These are phyloP conservation scores for Myiozetetes cayanensis DNA, from an alignment of 2,113 vertebrate species.

Conservation along the genomic window DNA sequence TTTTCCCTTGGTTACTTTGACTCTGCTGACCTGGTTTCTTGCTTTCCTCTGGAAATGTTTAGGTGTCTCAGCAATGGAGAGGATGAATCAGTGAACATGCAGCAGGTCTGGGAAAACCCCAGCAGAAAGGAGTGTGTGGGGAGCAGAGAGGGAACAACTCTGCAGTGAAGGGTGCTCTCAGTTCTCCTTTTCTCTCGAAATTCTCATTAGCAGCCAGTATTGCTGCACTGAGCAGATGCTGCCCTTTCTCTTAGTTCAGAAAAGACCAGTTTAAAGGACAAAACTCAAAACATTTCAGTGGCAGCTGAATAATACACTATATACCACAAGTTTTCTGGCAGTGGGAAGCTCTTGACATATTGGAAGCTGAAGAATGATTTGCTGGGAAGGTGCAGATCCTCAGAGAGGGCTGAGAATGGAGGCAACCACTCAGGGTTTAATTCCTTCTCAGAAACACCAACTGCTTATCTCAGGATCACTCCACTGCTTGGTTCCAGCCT, in stretches of 20 bases:
- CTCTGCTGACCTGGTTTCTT: conserved; percentile 49
- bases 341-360: background rate
- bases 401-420: background rate
- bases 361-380: background rate
- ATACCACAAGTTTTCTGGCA: background rate
- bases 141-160: background rate
- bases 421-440: background rate
- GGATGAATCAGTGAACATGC: conserved; percentile 38
- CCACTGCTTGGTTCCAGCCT: background rate
- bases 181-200: background rate
- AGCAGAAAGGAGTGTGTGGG: background rate
- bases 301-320: background rate
- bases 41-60: conserved; percentile 35
- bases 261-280: background rate
- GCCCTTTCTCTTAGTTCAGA: background rate
- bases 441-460: background rate
- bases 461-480: background rate
- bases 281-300: background rate
- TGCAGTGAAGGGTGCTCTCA: rapidly evolving
- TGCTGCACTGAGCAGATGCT: background rate
- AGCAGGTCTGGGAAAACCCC: background rate
- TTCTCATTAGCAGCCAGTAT: background rate
- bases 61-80: background rate
- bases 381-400: background rate
- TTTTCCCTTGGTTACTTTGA: conserved; percentile 39